phyloP scores from a whole-genome alignment of 2,113 vertebrate genomes.

The Hylia prasina region DNA sequence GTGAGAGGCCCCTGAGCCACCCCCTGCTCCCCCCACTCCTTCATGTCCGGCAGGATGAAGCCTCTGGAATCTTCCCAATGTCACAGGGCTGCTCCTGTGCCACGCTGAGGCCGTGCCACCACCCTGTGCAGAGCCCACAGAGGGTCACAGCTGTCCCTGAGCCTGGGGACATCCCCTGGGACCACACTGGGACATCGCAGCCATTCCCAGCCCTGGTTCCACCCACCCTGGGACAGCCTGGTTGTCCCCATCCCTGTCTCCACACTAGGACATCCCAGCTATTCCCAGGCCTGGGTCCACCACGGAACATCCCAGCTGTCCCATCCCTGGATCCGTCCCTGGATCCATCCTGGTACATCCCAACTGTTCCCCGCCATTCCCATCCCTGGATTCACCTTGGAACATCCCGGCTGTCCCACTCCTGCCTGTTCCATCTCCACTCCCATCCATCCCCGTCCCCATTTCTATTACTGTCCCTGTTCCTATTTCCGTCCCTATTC shows the following conservation, averaged over 20 bases:
- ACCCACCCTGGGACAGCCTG: not conserved
- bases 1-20: not conserved
- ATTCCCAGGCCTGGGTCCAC: rapidly evolving
- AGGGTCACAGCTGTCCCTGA: rapidly evolving
- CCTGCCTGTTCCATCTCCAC: not conserved
- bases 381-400: too few relatives aligned
- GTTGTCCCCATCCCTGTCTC: not conserved
- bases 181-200: rapidly evolving
- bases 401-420: not conserved
- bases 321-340: not conserved
- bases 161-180: rapidly evolving
- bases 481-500: not conserved
- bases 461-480: too few relatives aligned
- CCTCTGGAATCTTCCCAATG: rapidly evolving
- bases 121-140: not conserved
- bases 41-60: rapidly evolving
- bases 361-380: rapidly evolving
- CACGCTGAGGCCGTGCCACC: rapidly evolving
- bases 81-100: not conserved
- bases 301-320: not conserved
- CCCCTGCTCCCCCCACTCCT: not conserved
- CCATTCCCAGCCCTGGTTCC: rapidly evolving
- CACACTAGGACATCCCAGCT: rapidly evolving
- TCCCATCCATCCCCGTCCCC: not conserved
- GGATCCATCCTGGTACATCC: too few relatives aligned